Evolutionary conservation across 2,797 vertebrate species (phyloP).

Genomic region (Acropternis orthonyx): DNA sequence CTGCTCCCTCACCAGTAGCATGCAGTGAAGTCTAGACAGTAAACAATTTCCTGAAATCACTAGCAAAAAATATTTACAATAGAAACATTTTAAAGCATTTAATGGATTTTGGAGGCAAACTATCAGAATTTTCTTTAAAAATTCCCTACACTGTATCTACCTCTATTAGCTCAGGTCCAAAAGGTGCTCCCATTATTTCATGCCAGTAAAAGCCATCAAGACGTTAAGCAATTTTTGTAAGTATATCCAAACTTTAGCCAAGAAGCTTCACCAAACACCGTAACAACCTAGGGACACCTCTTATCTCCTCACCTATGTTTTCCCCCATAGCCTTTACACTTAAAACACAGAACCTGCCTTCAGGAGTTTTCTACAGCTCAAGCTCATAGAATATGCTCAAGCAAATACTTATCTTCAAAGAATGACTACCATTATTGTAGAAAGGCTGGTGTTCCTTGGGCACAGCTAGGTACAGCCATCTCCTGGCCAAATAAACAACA

Average conservation of each 20-base stretch:
- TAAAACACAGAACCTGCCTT: background rate
- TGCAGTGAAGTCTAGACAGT: background rate
- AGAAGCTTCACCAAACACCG: background rate
- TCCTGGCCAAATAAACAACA: background rate
- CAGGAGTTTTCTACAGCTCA: background rate
- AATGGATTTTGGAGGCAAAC: background rate
- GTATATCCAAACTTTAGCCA: background rate
- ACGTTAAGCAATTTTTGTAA: background rate
- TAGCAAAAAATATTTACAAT: background rate
- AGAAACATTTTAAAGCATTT: background rate
- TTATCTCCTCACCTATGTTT: background rate
- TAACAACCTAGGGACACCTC: background rate
- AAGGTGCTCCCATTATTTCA: background rate
- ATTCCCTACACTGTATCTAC: background rate
- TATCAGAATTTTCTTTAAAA: background rate
- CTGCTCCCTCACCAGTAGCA: background rate
- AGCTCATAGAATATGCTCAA: background rate
- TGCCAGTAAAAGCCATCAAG: background rate
- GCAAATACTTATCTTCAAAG: background rate
- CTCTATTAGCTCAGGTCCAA: background rate
- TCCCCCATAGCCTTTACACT: background rate
- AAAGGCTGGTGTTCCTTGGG: background rate
- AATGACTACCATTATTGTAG: background rate
- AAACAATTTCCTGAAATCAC: background rate
- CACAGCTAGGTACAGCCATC: background rate